These are phyloP conservation scores for Adelosebastes latens DNA, from an alignment of 2,797 vertebrate genomes.

Conservation along the genomic window DNA sequence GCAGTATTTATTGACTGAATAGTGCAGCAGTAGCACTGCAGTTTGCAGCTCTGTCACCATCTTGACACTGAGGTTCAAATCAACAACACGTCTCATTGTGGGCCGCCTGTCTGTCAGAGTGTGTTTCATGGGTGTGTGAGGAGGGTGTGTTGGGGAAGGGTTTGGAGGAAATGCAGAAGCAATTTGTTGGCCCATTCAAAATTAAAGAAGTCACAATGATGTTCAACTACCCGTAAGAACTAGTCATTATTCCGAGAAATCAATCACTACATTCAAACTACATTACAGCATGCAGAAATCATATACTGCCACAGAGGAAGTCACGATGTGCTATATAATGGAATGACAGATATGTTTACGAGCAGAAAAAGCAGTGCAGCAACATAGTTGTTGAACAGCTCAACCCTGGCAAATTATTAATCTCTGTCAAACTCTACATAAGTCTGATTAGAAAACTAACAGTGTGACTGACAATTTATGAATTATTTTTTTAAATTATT, in stretches of 20 bases:
- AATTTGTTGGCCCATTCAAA: background rate
- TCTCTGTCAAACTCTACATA: background rate
- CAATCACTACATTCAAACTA: background rate
- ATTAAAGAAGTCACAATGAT: background rate
- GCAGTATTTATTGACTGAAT: conserved; percentile 12
- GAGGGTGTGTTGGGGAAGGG: conserved; percentile 17
- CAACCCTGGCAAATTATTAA: conserved; percentile 21
- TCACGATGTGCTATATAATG: background rate
- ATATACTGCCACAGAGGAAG: background rate
- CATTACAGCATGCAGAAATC: background rate
- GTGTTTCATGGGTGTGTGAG: conserved; percentile 34
- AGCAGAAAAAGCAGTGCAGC: conserved; percentile 1
- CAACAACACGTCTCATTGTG: background rate
- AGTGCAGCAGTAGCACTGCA: background rate
- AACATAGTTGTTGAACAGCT: conserved; percentile 26
- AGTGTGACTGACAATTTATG: background rate
- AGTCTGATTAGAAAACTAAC: background rate
- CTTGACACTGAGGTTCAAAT: conserved; percentile 12
- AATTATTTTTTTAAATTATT: background rate
- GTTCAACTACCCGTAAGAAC: background rate
- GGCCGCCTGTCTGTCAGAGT: background rate
- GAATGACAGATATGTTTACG: background rate
- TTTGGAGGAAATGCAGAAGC: background rate
- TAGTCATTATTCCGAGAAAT: background rate
- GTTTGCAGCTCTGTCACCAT: background rate